Evolutionary conservation across 2,113 vertebrate species (phyloP).

Genomic region (Trachemys scripta): DNA sequence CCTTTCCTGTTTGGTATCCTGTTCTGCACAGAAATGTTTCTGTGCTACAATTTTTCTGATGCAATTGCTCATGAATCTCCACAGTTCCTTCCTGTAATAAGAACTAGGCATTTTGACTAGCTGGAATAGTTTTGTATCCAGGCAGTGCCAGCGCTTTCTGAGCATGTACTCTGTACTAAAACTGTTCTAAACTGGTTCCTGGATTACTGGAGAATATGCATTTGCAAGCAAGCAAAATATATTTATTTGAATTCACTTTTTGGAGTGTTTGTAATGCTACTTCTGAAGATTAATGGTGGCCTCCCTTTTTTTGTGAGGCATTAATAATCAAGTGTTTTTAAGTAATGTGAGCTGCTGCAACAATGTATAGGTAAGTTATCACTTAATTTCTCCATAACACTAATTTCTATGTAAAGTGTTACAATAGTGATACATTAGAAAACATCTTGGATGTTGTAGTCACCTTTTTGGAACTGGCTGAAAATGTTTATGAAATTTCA

Average conservation of each 20-base stretch:
- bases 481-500: too few species aligned
- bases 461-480: too few species aligned
- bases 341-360: not conserved
- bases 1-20: slow-evolving; percentile 61
- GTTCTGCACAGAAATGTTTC: slow-evolving; percentile 39
- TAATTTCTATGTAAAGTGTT: not conserved
- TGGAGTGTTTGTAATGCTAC: not conserved
- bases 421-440: too few species aligned
- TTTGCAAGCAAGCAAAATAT: not conserved
- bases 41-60: slow-evolving; percentile 22
- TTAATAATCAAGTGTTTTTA: not conserved
- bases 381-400: not conserved
- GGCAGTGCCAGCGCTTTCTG: not conserved
- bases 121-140: not conserved
- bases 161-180: not conserved
- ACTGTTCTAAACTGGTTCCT: rapidly evolving
- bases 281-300: not conserved
- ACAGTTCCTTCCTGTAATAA: not conserved
- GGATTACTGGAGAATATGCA: too few species aligned
- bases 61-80: not conserved
- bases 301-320: not conserved
- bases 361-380: not conserved
- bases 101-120: not conserved
- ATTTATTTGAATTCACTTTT: not conserved
- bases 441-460: too few species aligned